Evolutionary conservation across 1,140 invertebrate genomes (phyloP).

Genomic region (Scaptomyza graminum): DNA sequence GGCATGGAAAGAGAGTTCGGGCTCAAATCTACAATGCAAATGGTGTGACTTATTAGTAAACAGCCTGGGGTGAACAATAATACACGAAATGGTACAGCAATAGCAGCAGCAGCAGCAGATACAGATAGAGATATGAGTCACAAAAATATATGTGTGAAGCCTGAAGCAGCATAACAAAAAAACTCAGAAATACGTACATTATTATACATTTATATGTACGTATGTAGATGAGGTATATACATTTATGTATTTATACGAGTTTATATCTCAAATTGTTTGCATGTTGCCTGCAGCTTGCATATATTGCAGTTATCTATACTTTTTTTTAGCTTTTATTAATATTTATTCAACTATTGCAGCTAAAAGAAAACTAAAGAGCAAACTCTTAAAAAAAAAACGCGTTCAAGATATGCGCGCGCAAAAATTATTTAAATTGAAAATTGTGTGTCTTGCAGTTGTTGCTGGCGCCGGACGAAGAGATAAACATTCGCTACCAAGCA

Average conservation of each 20-base stretch:
- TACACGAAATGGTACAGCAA: conserved; percentile 18
- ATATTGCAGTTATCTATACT: conserved; percentile 38
- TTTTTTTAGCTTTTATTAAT: conserved; percentile 41
- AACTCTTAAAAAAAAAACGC: conserved; percentile 14
- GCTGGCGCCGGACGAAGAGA: conserved; percentile 55
- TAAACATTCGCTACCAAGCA: conserved; percentile 43
- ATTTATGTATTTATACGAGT: conserved; percentile 63
- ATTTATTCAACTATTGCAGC: conserved; percentile 57
- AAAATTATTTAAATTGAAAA: conserved; percentile 78
- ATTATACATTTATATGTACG: conserved; percentile 8
- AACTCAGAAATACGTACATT: not conserved
- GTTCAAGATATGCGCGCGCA: conserved; percentile 52
- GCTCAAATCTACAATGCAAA: conserved; percentile 68
- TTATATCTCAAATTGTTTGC: conserved; percentile 73
- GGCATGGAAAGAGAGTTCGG: not conserved
- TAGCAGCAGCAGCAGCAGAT: conserved; percentile 11
- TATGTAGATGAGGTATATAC: conserved; percentile 7
- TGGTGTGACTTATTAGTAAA: conserved; percentile 46
- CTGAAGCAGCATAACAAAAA: conserved; percentile 5
- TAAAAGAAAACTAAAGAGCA: not conserved
- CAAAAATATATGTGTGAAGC: conserved; percentile 1
- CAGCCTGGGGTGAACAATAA: conserved; percentile 21
- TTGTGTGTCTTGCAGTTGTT: conserved; percentile 68
- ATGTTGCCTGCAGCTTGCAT: conserved; percentile 66
- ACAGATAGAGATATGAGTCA: not conserved